Evolutionary conservation across 2,113 vertebrate species (phyloP), one percentile per base, ranked within the genome.

Genomic region (Neomonachus schauinslandi): DNA sequence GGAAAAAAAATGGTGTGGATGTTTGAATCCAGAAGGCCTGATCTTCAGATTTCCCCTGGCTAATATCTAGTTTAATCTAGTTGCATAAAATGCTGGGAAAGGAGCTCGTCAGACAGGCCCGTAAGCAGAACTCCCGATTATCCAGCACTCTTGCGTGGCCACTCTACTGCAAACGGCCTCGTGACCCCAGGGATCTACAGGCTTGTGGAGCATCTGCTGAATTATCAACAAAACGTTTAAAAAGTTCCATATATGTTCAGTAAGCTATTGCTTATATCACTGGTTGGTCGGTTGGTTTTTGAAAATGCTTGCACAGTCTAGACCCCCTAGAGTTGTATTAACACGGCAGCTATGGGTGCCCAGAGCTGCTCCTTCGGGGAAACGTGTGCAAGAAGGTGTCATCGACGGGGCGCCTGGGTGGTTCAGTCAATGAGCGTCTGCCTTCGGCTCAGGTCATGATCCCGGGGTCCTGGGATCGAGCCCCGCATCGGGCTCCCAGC

Each of bases 121-220:
- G 0, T 74, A 46, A 26, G 36, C 82, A 63, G 49, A 39, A 4
- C 24, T 39, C n/a, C 33, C 76, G 8, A 1, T 53, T 61, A 36
- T 12, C 55, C 89, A 57, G 55, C 19, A 16, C 2, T 9, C 0
- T 0, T 14, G 1, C 18, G 13, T 33, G 5, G 15, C 59, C n/a
- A 19, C 21, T 4, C 61, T 1, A 15, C 42, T 2, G 0, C 0
- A 12, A 39, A 74, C 0, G 18, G 59, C 26, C 26, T 39, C 0
- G 19, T 18, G 59, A 59, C 26, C 46, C 65, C 67, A 67, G 51
- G 33, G 28, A 42, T 67, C 76, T 71, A 33, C 69, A 53, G 13
- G 18, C 53, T 33, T 14, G 0, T 13, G 82, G 39, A 36, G n/a
- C 22, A 24, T 61, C 39, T 81, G 63, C 51, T 26, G 71, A 94